These are phyloP conservation scores for Proctacanthus coquilletti DNA, from an alignment of 1,140 invertebrate species.

Conservation along the genomic window DNA sequence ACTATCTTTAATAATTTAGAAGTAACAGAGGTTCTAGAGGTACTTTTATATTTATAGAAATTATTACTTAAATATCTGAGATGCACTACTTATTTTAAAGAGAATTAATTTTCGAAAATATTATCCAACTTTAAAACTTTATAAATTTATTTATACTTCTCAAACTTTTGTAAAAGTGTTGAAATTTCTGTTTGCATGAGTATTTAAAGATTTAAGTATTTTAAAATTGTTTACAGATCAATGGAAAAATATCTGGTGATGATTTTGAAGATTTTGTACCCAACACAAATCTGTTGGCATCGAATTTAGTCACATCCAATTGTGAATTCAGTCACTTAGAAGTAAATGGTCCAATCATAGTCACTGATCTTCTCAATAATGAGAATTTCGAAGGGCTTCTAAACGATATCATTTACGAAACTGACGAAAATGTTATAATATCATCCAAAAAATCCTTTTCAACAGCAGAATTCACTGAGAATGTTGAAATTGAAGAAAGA, in stretches of 20 bases:
- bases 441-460: conserved; percentile 28
- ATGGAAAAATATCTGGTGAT: conserved; percentile 30
- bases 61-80: no score
- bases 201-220: no score
- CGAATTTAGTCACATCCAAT: conserved; percentile 25
- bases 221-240: conserved; percentile 17
- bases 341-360: conserved; percentile 28
- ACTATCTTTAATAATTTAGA: conserved; percentile 31
- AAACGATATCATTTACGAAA: conserved; percentile 24
- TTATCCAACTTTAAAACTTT: no score
- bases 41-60: no score
- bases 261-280: conserved; percentile 27
- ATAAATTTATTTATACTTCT: no score
- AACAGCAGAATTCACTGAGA: conserved; percentile 16
- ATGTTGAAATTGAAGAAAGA: conserved; percentile 19
- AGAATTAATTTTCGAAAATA: no score
- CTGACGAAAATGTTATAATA: conserved; percentile 18
- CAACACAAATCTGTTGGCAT: conserved; percentile 30
- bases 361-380: conserved; percentile 24
- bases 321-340: conserved; percentile 30
- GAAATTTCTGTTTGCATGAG: no score
- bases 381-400: conserved; percentile 19
- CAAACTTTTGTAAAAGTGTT: no score
- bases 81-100: no score
- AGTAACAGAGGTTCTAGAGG: conserved; percentile 28